Base-by-base conservation (phyloP, 2,113 vertebrate species). In the Silurus glanis region DNA sequence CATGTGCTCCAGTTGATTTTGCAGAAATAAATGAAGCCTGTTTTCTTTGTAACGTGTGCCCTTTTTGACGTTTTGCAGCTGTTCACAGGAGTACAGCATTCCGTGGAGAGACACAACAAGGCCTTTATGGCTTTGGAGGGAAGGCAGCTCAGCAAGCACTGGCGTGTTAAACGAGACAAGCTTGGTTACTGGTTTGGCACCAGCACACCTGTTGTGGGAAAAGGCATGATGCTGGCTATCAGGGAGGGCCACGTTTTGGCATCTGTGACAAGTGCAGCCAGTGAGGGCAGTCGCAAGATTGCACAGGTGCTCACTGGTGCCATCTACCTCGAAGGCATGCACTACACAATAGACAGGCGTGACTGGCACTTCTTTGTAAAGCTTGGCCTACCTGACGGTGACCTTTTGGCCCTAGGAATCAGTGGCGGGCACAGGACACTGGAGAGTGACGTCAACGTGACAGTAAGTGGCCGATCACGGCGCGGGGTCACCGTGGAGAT, bases 41-140 rank as follows among this genome's bases (percentile, higher is more conserved):
- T 74, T 59, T 58, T 37, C 21, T 21, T 10, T 74, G 10, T 51
- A 28, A 66, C 69, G 28, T 67, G 7, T 78, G n/a, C 49, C n/a
- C 74, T 79, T 79, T 55, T 79, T 55, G 62, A 56, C 61, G 1
- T 74, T 37, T 82, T n/a, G 25, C 93, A 97, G 96, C 93, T 96
- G 66, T 95, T 97, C 69, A 97, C 96, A 9, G 97, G 96, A 64
- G 95, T 97, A 59, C 96, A 97, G 91, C 96, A 97, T 93, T 95
- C 94, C 0, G 96, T 96, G 2, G 96, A 97, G 90, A 94, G 97
- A 75, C 96, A 97, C 88, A 97, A 96, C 85, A 96, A 96, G 90
- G 96, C 96, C 74, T 97, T 97, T 92, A 93, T 97, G 95, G 96
- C 96, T 4, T 95, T 97, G n/a, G 96, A 97, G 88, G 96, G 96